Base-by-base conservation (phyloP, 2,797 vertebrate species). In the Gymnodraco acuticeps region DNA sequence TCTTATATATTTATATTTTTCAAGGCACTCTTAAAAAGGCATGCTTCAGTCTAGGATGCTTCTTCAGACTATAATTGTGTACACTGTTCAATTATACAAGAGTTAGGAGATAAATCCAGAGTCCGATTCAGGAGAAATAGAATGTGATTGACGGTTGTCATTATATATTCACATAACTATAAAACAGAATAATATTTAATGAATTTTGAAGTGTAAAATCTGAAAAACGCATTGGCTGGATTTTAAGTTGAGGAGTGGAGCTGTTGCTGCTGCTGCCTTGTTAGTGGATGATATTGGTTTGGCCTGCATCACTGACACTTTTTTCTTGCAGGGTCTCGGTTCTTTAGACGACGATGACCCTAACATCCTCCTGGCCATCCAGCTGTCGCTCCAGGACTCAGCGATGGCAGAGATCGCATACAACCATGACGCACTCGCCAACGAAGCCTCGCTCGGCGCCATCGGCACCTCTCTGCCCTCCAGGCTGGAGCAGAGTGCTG, bases 321-420 rank as follows among this genome's bases (percentile, higher is more conserved):
- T 65, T 61, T 45, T 66, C 33, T 89, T 64, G 5, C 88, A 96
- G 97, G 96, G 96, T 89, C 94, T 96, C 62, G 97, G 96, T 85
- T 99, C 97, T 75, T 88, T 99, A 90, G 98, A 99, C 82, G 98
- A 99, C 70, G 98, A 99, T 19, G 98, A 99, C 86, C 97, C 98
- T 43, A 99, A 99, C 93, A 98, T 99, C 85, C 95, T 99, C n/a
- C 92, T 99, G 81, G 98, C 98, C 83, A 99, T 99, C 87, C 98
- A 99, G 93, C 94, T 99, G 70, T 99, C 98, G 23, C 94, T 99
- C 80, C 98, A 99, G 91, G 98, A 99, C 84, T 97, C 97, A 3
- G 96, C 96, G 43, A 94, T 98, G 85, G 88, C 92, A 14, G 88
- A 94, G 14, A 93, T 93, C 3, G 64, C 43, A 53, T 95, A 96